Conservation (phyloP, 2,888 invertebrate species). For the Sinhomidia bicolor region DNA sequence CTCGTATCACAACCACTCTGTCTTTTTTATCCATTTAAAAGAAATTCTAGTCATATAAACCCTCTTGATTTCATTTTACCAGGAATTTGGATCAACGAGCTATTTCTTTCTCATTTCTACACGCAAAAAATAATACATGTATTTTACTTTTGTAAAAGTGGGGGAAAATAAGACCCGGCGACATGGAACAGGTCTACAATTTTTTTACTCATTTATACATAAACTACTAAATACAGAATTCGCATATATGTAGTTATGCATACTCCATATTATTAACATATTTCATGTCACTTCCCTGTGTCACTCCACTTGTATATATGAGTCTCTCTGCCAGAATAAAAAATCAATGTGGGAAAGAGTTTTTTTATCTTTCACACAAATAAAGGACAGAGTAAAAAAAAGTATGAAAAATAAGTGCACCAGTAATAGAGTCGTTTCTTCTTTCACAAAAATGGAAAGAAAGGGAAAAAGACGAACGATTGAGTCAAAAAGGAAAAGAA, state of each 20-base stretch:
- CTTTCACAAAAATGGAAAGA: conserved; percentile 23
- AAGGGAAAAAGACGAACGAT: conserved; percentile 24
- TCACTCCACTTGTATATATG: conserved; percentile 15
- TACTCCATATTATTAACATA: not conserved
- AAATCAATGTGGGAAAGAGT: conserved; percentile 40
- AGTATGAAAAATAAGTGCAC: conserved; percentile 53
- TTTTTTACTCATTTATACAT: not conserved
- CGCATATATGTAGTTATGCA: not conserved
- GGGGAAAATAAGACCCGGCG: too few relatives aligned
- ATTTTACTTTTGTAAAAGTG: not conserved
- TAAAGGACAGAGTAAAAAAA: conserved; percentile 15
- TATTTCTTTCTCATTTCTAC: not conserved
- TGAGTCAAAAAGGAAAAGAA: not conserved
- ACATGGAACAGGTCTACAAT: too few relatives aligned
- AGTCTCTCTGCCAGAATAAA: conserved; percentile 19
- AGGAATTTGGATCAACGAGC: not conserved
- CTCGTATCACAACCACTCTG: not conserved
- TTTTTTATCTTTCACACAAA: conserved; percentile 40
- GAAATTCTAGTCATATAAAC: not conserved
- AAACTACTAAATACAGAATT: not conserved
- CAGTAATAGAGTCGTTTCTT: conserved; percentile 53
- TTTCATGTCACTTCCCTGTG: not conserved
- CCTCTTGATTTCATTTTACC: not conserved
- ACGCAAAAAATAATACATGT: not conserved
- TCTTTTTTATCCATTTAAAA: not conserved